phyloP scores from a whole-genome alignment of 1,140 invertebrate species.

The Ephestia elutella region DNA sequence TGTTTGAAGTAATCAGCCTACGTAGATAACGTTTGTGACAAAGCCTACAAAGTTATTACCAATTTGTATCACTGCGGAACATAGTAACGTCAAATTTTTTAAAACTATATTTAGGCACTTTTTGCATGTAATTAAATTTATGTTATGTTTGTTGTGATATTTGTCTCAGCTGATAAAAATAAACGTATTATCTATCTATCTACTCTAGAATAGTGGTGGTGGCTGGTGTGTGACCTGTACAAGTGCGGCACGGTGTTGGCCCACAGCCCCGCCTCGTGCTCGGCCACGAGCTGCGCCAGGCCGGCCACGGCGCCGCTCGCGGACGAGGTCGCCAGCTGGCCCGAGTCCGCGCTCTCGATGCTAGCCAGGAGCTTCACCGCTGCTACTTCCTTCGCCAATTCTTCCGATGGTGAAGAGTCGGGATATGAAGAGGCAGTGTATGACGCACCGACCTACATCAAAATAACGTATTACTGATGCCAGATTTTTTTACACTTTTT shows the following conservation, averaged over 20 bases:
- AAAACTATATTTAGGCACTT: no score
- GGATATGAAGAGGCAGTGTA: slow-evolving; percentile 76
- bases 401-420: slow-evolving; percentile 68
- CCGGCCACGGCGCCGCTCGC: slow-evolving; percentile 44
- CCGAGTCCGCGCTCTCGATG: slow-evolving; percentile 44
- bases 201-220: no score
- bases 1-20: no score
- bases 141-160: no score
- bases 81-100: no score
- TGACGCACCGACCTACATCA: slow-evolving; percentile 58
- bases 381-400: slow-evolving; percentile 73
- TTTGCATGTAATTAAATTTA: no score
- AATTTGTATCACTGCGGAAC: no score
- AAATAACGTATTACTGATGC: not conserved
- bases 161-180: no score
- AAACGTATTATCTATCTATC: no score
- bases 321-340: slow-evolving; percentile 40
- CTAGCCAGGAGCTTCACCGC: slow-evolving; percentile 71
- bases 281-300: slow-evolving; percentile 68
- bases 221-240: slow-evolving; percentile 65
- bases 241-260: slow-evolving; percentile 56
- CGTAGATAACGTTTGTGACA: no score
- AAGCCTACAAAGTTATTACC: no score
- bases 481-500: not conserved
- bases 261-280: slow-evolving; percentile 72